Base-by-base conservation (phyloP, 2,888 invertebrate genomes). In the Allygus modestus region DNA sequence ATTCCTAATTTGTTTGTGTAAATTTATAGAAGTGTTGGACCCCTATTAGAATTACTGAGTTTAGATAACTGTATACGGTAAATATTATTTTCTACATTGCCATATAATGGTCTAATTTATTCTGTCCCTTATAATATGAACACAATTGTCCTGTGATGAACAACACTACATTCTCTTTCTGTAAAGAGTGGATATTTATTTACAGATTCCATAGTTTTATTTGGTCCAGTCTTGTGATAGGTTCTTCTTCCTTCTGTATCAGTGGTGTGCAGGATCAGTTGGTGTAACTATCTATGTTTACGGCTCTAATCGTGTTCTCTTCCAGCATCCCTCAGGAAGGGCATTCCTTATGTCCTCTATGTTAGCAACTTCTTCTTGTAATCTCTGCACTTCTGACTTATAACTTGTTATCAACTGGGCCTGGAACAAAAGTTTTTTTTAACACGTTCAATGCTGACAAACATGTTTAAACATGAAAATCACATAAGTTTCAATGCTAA, bases 301-400 rank as follows among this genome's bases (percentile, higher is more conserved):
- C n/a, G 95, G 95, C 90, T 97, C 97, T 54, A 97, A 92, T 86
- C 94, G 94, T 82, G 95, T 92, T 87, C 94, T 92, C 89, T 96
- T 96, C 91, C 94, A 96, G 90, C 98, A 98, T 0, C 93, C 93
- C 0, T 93, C 92, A 0, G 98, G 98, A 85, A 98, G 92, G 84
- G 96, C 93, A 82, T 94, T 93, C 0, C 95, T 92, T 88, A 98
- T 98, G 81, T 94, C 93, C 88, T 95, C 94, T 81, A 98, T 94
- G 89, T 97, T 97, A 9, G 93, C 93, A 1, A 98, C 97, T 90
- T 98, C 97, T 0, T 91, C 91, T 86, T 93, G 91, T 15, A 98
- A 92, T 84, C 93, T 91, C 69, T 91, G 92, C 73, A 97, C 93
- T 89, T 97, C 96, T 17, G 94, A 94, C 89, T 95, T 94, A 88